These are phyloP conservation scores for Centropyge bicolor DNA, from an alignment of 2,797 vertebrate genomes.

Conservation along the genomic window DNA sequence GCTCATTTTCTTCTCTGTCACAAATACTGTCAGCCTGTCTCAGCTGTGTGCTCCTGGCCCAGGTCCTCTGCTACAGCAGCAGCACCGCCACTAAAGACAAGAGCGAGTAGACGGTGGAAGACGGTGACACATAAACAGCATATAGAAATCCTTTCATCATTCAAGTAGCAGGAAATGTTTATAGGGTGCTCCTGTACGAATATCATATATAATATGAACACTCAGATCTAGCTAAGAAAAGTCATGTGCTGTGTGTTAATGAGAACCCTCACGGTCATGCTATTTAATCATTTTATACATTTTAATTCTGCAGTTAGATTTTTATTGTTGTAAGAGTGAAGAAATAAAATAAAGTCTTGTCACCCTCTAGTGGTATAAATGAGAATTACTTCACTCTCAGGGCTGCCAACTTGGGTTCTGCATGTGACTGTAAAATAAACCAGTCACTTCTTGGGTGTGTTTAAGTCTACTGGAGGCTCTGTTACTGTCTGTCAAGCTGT, in stretches of 20 bases:
- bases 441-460: neutral
- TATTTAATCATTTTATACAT: neutral
- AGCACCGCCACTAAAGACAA: constrained; percentile 70
- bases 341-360: neutral
- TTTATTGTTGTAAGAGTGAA: neutral
- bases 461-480: neutral
- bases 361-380: constrained; percentile 15
- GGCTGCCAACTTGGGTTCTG: neutral
- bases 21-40: constrained; percentile 80
- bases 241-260: neutral
- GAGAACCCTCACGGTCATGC: neutral
- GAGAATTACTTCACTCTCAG: neutral
- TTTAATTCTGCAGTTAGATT: neutral
- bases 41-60: constrained; percentile 85
- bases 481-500: neutral
- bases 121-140: neutral
- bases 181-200: neutral
- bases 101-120: constrained; percentile 60
- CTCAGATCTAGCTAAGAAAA: neutral
- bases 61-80: constrained; percentile 85
- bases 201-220: neutral
- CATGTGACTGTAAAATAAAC: constrained; percentile 9
- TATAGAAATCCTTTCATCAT: neutral
- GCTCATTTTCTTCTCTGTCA: constrained; percentile 77
- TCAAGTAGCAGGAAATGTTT: constrained; percentile 19